Evolutionary conservation across 2,888 invertebrate genomes (phyloP).

Genomic region (Lycaena phlaeas): DNA sequence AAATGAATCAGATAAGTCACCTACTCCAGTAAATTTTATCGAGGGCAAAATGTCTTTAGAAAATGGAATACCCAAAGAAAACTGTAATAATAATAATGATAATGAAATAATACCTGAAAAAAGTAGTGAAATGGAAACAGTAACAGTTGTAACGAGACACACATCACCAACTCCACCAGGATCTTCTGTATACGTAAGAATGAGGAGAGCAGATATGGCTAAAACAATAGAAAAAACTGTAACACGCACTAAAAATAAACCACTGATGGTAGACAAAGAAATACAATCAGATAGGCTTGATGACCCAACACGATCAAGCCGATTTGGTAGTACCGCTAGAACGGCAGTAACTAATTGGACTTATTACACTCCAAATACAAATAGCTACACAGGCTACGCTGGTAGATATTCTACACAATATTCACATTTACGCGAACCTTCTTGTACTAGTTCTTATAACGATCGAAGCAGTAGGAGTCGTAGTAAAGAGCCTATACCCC

Average conservation of each 20-base stretch:
- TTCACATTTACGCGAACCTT: constrained; percentile 45
- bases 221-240: constrained; percentile 81
- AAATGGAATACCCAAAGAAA: constrained; percentile 24
- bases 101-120: constrained; percentile 23
- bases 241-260: constrained; percentile 69
- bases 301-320: constrained; percentile 77
- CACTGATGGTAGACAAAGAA: constrained; percentile 78
- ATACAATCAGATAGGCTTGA: constrained; percentile 82
- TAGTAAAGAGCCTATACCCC: constrained; percentile 45
- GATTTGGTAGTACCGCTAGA: constrained; percentile 74
- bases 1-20: constrained; percentile 34
- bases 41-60: constrained; percentile 14
- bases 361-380: constrained; percentile 66
- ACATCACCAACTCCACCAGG: constrained; percentile 86
- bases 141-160: constrained; percentile 80
- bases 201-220: constrained; percentile 80
- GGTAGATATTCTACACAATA: constrained; percentile 64
- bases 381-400: constrained; percentile 57
- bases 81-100: constrained; percentile 23
- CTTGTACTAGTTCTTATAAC: constrained; percentile 32
- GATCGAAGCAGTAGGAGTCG: constrained; percentile 52
- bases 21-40: constrained; percentile 27
- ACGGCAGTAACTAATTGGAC: constrained; percentile 76
- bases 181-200: constrained; percentile 74
- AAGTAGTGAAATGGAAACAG: constrained; percentile 45